phyloP scores from a whole-genome alignment of 2,888 invertebrate genomes.

The Tipula helvola region DNA sequence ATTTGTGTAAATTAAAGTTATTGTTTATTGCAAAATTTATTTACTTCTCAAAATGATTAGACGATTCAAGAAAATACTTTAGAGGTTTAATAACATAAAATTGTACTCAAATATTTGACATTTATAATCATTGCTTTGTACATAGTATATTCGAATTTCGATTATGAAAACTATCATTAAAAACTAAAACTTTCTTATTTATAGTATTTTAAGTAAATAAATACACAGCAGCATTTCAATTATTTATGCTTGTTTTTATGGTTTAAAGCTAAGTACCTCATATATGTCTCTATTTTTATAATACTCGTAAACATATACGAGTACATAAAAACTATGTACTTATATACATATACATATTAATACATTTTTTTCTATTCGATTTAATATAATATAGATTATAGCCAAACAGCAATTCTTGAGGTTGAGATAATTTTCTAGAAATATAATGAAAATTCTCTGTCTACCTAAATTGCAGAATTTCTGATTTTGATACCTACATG shows the following conservation, averaged over 20 bases:
- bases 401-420: not conserved
- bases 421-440: not conserved
- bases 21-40: not conserved
- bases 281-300: not conserved
- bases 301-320: not conserved
- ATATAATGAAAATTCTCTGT: not conserved
- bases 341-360: not conserved
- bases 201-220: not conserved
- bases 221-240: not conserved
- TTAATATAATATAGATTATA: not conserved
- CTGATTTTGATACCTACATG: not conserved
- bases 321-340: not conserved
- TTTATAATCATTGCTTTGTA: not conserved
- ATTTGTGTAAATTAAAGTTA: not conserved
- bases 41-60: no score
- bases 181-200: not conserved
- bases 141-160: not conserved
- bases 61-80: no score
- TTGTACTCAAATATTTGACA: no score
- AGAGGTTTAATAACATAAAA: no score
- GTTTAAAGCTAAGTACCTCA: not conserved
- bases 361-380: not conserved
- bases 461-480: not conserved
- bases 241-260: not conserved
- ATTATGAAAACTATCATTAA: not conserved